A percentile compares a stretch with the other conserved stretches of the same genome.
phyloP scores from a whole-genome alignment of 2,797 vertebrate species.

The Allobates femoralis region DNA sequence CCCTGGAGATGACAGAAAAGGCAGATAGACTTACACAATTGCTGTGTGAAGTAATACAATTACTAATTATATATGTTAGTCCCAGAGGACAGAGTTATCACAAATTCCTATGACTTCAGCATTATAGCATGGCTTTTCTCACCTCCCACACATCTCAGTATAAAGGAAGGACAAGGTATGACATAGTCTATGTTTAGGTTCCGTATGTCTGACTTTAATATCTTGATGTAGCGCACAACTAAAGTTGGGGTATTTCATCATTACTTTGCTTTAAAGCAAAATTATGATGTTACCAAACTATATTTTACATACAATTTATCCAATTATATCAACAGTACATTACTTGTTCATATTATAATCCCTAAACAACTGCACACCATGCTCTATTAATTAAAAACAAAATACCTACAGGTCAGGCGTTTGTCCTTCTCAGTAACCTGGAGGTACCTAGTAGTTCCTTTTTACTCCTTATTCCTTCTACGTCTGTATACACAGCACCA shows the following conservation, averaged over 20 bases:
- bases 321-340: neutral
- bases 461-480: too few species aligned
- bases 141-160: neutral
- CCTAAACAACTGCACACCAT: too few species aligned
- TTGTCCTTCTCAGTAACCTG: too few species aligned
- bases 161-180: neutral
- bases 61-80: conserved; percentile 20
- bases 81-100: conserved; percentile 7
- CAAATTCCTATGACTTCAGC: conserved; percentile 50
- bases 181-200: neutral
- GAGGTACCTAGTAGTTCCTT: too few species aligned
- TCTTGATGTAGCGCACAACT: neutral
- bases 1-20: neutral
- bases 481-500: too few species aligned
- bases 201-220: neutral
- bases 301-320: neutral
- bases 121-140: neutral
- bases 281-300: neutral
- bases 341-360: neutral
- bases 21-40: conserved; percentile 27
- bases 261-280: neutral
- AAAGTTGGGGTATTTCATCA: neutral
- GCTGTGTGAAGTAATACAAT: conserved; percentile 37
- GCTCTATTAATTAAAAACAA: too few species aligned
- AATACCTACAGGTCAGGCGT: too few species aligned